Evolutionary conservation across 1,140 invertebrate species (phyloP), one percentile per base, ranked within the genome.

Genomic region (Zaprionus camerounensis): DNA sequence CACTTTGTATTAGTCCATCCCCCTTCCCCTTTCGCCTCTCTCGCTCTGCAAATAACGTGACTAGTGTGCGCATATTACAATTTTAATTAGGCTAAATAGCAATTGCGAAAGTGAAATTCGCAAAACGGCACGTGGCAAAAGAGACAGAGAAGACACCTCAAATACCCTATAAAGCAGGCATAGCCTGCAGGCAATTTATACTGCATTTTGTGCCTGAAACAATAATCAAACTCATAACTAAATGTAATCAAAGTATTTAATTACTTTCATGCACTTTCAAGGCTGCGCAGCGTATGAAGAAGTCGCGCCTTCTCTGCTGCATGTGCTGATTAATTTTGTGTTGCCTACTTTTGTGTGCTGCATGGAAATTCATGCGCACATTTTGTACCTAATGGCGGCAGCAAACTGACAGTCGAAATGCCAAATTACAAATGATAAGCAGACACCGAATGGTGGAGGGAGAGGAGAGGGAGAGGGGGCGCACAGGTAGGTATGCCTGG

Each of bases 31-130:
- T 11, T 22, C 7, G 0, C 9, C 44, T 20, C 9, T 5, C 5
- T 9, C 13, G 6, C 46, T 22, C 4, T 51, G 46, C 46, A 51
- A 51, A 51, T 51, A 51, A 51, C 46, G 46, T 51, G 20, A 51
- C 46, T 24, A 5, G 46, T 51, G 46, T 24, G 17, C 46, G 53
- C 68, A 64, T 59, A 58, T 58, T 36, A 61, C 44, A 68, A 69
- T 87, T 87, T 87, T 86, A 86, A 86, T 86, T 86, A 88, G 82
- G 82, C 83, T 72, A 88, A 86, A 68, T 78, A 58, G n/a, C 65
- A 38, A 65, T 46, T 65, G 34, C 41, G 70, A 72, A 72, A 63
- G 58, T 71, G 68, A 71, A 53, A 71, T 53, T 22, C 36, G 55
- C 24, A 11, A 34, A 66, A 28, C 63, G 36, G 36, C 34, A 44